phyloP scores from a whole-genome alignment of 2,113 vertebrate species.

The Actenoides hombroni region DNA sequence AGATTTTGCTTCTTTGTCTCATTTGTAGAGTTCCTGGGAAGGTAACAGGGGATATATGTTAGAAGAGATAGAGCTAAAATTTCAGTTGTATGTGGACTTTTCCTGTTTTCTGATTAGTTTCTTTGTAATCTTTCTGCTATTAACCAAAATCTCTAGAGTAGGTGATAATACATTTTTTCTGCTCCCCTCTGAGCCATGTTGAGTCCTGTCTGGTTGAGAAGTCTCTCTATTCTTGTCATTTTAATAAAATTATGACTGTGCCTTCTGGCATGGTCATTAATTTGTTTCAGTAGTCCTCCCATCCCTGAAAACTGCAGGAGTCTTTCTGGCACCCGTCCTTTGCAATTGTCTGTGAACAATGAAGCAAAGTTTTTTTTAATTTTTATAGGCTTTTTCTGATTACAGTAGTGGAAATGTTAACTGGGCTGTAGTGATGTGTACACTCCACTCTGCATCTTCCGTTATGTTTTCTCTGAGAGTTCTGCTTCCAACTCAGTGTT shows the following conservation, averaged over 20 bases:
- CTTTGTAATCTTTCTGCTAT: not conserved
- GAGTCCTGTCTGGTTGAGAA: not conserved
- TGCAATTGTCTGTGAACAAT: not conserved
- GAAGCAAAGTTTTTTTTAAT: not conserved
- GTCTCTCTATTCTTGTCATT: not conserved
- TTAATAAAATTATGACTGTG: not conserved
- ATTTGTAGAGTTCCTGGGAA: not conserved
- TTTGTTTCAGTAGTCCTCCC: not conserved
- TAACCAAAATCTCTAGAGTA: not conserved
- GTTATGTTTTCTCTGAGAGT: not conserved
- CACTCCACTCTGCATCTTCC: not conserved
- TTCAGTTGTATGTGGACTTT: not conserved
- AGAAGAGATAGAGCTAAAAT: not conserved
- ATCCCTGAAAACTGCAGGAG: not conserved
- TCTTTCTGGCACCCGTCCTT: not conserved
- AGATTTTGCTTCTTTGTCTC: not conserved
- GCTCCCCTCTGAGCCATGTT: not conserved
- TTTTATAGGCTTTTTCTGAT: not conserved
- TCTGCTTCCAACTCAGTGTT: not conserved
- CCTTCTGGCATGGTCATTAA: not conserved
- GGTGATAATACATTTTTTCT: not conserved
- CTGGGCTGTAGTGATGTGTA: accelerated
- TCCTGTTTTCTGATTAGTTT: not conserved
- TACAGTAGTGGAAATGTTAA: not conserved
- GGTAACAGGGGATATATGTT: not conserved